Evolutionary conservation across 2,888 invertebrate genomes (phyloP).

Genomic region (Tolmerus cingulatus): DNA sequence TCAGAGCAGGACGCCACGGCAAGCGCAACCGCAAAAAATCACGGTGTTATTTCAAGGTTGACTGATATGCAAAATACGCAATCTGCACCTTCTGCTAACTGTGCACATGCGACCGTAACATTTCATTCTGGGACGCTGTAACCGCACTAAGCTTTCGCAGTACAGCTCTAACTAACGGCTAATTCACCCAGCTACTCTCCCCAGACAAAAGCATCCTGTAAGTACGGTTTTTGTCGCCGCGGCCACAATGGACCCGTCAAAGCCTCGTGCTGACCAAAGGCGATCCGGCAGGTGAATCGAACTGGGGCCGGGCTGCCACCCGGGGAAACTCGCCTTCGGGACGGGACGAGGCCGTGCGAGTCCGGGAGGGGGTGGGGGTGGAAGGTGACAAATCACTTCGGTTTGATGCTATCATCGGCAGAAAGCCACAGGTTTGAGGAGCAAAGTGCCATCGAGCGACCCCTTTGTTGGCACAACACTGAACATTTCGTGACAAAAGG

Average conservation of each 20-base stretch:
- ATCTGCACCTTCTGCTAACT: not conserved
- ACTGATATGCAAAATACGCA: too few species aligned
- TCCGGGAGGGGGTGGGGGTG: not conserved
- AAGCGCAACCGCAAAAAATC: too few species aligned
- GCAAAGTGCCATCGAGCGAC: slow-evolving; percentile 12
- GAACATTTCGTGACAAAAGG: slow-evolving; percentile 37
- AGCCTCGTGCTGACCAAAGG: not conserved
- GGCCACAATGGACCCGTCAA: not conserved
- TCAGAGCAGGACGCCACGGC: too few species aligned
- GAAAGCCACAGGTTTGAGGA: slow-evolving; percentile 10
- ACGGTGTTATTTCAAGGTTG: too few species aligned
- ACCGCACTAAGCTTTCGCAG: not conserved
- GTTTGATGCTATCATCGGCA: slow-evolving; percentile 30
- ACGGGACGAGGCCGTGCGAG: not conserved
- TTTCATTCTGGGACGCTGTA: not conserved
- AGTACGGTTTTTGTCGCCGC: not conserved
- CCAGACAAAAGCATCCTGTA: not conserved
- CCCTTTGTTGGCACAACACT: slow-evolving; percentile 35
- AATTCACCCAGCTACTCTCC: not conserved
- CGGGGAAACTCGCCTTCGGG: not conserved
- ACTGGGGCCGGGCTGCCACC: not conserved
- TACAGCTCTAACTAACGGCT: not conserved
- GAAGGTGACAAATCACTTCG: slow-evolving; percentile 30
- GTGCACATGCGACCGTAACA: not conserved
- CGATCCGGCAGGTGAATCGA: not conserved